These are phyloP conservation scores for Cremastinae sp. DNA, from an alignment of 2,888 invertebrate genomes.

Conservation along the genomic window DNA sequence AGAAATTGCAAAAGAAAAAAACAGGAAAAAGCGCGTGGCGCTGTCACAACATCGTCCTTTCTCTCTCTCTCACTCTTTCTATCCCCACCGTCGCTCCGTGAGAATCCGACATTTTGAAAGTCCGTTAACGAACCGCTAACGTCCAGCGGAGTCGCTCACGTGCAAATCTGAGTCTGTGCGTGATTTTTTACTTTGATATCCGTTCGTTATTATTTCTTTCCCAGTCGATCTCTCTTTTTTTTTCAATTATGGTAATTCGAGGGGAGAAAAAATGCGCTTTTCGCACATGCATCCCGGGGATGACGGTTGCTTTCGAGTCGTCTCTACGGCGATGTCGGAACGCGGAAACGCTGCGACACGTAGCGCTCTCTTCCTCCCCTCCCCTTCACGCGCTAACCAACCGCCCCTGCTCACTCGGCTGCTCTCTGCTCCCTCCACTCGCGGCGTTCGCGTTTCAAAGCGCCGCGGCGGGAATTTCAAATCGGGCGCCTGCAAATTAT, in stretches of 20 bases:
- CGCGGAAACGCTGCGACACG: slow-evolving; percentile 44
- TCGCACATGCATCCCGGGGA: neutral
- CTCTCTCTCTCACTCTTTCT: neutral
- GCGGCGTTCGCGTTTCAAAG: neutral
- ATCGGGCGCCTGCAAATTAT: slow-evolving; percentile 1
- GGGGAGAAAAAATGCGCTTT: neutral
- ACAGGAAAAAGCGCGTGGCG: slow-evolving; percentile 33
- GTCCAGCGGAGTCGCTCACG: neutral
- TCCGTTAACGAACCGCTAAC: slow-evolving; percentile 1
- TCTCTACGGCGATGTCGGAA: slow-evolving; percentile 45
- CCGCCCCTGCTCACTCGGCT: neutral
- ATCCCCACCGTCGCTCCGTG: neutral
- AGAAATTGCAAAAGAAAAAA: slow-evolving; percentile 5
- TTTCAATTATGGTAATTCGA: neutral
- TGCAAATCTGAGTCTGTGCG: neutral
- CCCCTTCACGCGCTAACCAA: neutral
- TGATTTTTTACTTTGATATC: neutral
- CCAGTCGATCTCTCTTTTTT: neutral
- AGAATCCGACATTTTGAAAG: slow-evolving; percentile 38
- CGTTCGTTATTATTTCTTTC: neutral
- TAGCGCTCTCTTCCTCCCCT: slow-evolving; percentile 1
- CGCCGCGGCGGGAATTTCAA: slow-evolving; percentile 42
- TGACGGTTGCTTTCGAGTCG: slow-evolving; percentile 39
- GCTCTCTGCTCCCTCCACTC: neutral
- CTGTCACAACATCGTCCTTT: slow-evolving; percentile 35